A percentile compares a stretch with the other conserved stretches of the same genome.
Conservation (phyloP, 1,140 invertebrate species). For the Drosophila mauritiana region DNA sequence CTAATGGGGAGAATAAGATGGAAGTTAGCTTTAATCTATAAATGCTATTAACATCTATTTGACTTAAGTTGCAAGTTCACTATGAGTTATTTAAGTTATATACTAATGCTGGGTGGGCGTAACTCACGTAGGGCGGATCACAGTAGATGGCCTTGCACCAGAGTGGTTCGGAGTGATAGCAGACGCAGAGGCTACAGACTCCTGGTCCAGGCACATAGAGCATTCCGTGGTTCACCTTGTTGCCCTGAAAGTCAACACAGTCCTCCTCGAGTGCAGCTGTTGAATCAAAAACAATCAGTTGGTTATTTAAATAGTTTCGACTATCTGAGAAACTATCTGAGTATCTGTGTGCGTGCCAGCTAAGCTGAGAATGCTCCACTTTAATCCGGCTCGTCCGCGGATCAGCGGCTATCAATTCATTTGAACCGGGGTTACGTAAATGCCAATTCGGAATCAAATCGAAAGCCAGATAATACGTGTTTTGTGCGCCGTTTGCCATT, state of each 20-base stretch:
- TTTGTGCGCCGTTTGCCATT: constrained; percentile 36
- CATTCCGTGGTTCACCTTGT: constrained; percentile 90
- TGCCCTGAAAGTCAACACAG: constrained; percentile 92
- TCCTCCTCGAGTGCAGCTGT: constrained; percentile 89
- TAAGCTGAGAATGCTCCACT: constrained; percentile 33
- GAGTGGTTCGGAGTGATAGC: constrained; percentile 92
- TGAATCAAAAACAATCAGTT: not conserved
- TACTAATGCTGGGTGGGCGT: constrained; percentile 26
- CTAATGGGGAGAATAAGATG: constrained; percentile 81
- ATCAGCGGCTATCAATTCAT: constrained; percentile 48
- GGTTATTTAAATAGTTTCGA: not conserved
- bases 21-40: no score
- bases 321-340: no score
- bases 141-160: constrained; percentile 95
- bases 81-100: no score
- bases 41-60: no score
- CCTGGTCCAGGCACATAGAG: constrained; percentile 93
- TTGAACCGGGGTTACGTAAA: constrained; percentile 10
- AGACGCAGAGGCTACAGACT: constrained; percentile 93
- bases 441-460: not conserved
- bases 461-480: constrained; percentile 44
- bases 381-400: constrained; percentile 45
- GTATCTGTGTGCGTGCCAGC: not conserved
- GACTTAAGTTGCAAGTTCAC: no score
- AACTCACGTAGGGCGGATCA: constrained; percentile 91